These are phyloP conservation scores for Taxidea taxus DNA, from an alignment of 2,113 vertebrate genomes.

Conservation along the genomic window DNA sequence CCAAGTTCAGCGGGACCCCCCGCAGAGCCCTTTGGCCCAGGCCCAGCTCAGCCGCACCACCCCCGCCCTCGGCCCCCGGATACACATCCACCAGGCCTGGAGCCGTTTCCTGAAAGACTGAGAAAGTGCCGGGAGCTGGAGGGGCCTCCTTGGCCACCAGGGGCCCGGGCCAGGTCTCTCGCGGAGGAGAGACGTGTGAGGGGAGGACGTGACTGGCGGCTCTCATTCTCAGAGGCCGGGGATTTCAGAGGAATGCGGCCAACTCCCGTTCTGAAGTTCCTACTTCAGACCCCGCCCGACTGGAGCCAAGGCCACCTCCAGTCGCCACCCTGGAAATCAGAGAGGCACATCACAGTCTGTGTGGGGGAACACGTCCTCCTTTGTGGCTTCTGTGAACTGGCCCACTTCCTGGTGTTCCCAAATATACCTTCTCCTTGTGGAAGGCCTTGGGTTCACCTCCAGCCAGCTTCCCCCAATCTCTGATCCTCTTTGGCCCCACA, in stretches of 20 bases:
- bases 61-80: slow-evolving; percentile 1
- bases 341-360: slow-evolving; percentile 19
- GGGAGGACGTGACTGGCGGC: slow-evolving; percentile 73
- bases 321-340: slow-evolving; percentile 55
- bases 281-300: slow-evolving; percentile 65
- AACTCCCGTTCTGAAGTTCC: slow-evolving; percentile 68
- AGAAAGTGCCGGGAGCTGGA: slow-evolving; percentile 25
- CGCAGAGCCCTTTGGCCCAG: slow-evolving; percentile 38
- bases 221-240: slow-evolving; percentile 39
- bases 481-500: neutral
- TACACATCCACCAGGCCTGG: slow-evolving; percentile 40
- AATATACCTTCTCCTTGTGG: neutral
- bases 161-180: slow-evolving; percentile 43
- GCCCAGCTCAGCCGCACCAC: slow-evolving; percentile 45
- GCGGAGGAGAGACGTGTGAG: neutral
- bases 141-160: neutral
- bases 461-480: neutral
- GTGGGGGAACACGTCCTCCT: slow-evolving; percentile 45
- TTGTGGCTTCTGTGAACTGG: neutral
- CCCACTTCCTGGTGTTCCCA: neutral
- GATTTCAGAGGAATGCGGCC: slow-evolving; percentile 71
- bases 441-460: neutral
- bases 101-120: slow-evolving; percentile 72
- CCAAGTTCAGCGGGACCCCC: slow-evolving; percentile 58
- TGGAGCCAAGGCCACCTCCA: slow-evolving; percentile 61